Conservation (phyloP, 1,140 invertebrate genomes). For the Macrosteles quadrilineatus region DNA sequence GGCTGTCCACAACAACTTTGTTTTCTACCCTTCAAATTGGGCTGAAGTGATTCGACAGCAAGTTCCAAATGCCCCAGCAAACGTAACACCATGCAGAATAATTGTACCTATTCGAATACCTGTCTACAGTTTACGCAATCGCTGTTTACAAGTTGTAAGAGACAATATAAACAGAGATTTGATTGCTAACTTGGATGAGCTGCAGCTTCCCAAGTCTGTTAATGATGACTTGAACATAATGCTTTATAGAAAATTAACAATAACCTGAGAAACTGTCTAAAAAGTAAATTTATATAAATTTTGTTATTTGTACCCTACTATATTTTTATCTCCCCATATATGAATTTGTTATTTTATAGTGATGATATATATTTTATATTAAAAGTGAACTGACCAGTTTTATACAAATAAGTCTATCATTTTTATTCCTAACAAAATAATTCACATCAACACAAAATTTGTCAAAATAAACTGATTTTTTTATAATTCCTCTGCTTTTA, state of each 20-base stretch:
- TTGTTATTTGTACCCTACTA: too few species aligned
- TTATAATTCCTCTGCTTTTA: too few species aligned
- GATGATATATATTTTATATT: too few species aligned
- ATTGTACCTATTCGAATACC: background rate
- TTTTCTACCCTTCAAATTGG: constrained; percentile 6
- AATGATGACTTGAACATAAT: background rate
- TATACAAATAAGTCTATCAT: too few species aligned
- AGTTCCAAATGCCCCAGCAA: background rate
- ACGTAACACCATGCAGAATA: background rate
- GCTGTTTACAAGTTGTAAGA: constrained; percentile 6
- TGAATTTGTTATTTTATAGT: too few species aligned
- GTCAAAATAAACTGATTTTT: too few species aligned
- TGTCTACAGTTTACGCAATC: background rate
- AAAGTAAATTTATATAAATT: too few species aligned
- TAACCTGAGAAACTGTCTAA: too few species aligned
- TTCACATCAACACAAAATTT: too few species aligned
- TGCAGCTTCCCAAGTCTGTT: constrained; percentile 11
- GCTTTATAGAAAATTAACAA: background rate
- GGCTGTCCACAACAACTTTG: background rate
- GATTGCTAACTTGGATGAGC: background rate
- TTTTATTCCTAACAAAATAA: too few species aligned
- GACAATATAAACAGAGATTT: background rate
- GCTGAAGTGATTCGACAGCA: background rate
- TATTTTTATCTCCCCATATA: too few species aligned
- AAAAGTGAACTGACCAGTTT: too few species aligned